These are phyloP conservation scores for Mythimna pallens DNA, from an alignment of 2,888 invertebrate species.

Conservation along the genomic window DNA sequence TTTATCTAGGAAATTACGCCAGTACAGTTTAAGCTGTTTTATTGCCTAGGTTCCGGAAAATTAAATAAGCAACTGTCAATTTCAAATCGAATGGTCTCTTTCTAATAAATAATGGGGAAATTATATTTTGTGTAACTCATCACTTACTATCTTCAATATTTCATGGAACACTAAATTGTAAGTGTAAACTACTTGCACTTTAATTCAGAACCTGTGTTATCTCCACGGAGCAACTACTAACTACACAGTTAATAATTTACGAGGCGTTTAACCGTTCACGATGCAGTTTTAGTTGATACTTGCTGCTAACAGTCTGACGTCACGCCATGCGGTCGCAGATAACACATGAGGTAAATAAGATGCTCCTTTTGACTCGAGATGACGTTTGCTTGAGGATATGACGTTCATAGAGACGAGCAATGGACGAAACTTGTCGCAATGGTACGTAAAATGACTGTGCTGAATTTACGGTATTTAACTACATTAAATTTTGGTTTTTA, in stretches of 20 bases:
- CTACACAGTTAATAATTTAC: constrained; percentile 46
- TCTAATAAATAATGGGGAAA: no score
- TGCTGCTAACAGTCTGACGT: constrained; percentile 49
- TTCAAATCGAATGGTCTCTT: no score
- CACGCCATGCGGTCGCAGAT: constrained; percentile 39
- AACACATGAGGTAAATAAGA: constrained; percentile 41
- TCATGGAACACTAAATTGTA: constrained; percentile 11
- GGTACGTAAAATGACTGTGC: not conserved
- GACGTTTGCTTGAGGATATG: constrained; percentile 34
- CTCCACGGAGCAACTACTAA: constrained; percentile 36
- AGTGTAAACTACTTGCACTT: constrained; percentile 38
- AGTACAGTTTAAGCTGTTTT: not conserved
- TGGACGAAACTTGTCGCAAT: not conserved
- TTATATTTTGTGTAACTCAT: not conserved
- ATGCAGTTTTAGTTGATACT: constrained; percentile 45
- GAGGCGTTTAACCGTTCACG: constrained; percentile 40
- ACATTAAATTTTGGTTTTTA: no score
- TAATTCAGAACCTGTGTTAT: constrained; percentile 46
- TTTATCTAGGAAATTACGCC: not conserved
- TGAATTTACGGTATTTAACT: no score
- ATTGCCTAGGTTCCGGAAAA: not conserved
- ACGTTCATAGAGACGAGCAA: constrained; percentile 13
- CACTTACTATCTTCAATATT: constrained; percentile 7
- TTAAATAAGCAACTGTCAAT: not conserved
- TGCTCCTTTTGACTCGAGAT: constrained; percentile 23